Base-by-base conservation (phyloP, 2,888 invertebrate genomes). In the Watsonalla cultraria region DNA sequence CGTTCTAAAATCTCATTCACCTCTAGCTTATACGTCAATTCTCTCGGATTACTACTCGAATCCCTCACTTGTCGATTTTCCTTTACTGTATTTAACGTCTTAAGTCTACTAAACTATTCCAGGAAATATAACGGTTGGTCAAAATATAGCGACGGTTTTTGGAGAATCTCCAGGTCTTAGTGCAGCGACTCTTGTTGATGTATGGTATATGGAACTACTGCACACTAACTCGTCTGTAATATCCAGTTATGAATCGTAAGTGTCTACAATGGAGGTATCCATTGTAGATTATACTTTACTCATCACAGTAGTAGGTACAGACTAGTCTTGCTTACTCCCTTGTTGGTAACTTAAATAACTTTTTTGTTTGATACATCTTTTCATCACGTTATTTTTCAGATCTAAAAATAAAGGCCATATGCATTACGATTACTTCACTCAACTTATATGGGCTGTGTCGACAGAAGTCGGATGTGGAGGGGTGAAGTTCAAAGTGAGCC, bases 151-250 rank as follows among this genome's bases (percentile, higher is more conserved):
- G 0, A 86, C 88, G 1, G 73, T 90, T 34, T 78, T 77, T 45
- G 90, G 89, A 0, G 86, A 87, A 9, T 73, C 86, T 0, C 86
- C 87, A 1, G 87, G 87, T 0, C 58, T 90, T 37, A 80, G 78
- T 0, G 74, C 81, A 0, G 51, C 78, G 0, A 74, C 80, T 0
- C 63, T 90, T 0, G 85, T 89, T 0, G 90, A 90, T 55, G 74
- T 89, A 0, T 90, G 90, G 90, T 90, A 84, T 49, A 87, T 87
- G 82, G 85, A 89, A 58, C 68, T 90, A 33, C 62, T 89, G 14
- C 83, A 86, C 51, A 62, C 74, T 1, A 87, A 90, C 54, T 59
- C 70, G 0, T 75, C 85, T 1, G 58, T 82, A 14, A 52, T 87
- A 42, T 59, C 68, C 2, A 64, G 69, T 50, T 88, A 80, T 64